These are phyloP conservation scores for Astreopora myriophthalma DNA, from an alignment of 64 coral and sea anemone genomes.

Conservation along the genomic window DNA sequence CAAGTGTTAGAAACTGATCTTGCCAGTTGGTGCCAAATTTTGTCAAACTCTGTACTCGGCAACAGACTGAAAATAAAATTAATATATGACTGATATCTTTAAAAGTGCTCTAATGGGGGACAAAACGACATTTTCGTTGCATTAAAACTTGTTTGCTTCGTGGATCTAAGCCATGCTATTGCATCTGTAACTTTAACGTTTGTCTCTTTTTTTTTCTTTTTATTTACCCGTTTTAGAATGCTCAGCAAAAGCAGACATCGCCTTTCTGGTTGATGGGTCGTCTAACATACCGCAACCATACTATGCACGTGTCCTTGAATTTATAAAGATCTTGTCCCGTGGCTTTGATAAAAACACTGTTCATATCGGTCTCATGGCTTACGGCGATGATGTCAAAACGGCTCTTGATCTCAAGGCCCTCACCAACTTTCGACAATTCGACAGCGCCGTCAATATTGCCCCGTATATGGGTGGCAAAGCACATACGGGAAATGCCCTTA, in stretches of 20 bases:
- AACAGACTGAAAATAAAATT: too few species aligned
- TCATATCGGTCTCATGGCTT: slow-evolving; percentile 59
- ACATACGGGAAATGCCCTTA: slow-evolving; percentile 55
- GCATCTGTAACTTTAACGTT: too few species aligned
- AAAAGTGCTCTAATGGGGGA: too few species aligned
- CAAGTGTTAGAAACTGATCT: too few species aligned
- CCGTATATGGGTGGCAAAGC: slow-evolving; percentile 65
- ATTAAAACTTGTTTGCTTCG: too few species aligned
- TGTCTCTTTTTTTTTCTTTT: too few species aligned
- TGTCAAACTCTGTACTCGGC: too few species aligned
- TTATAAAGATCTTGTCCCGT: slow-evolving; percentile 51
- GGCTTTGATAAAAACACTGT: slow-evolving; percentile 42
- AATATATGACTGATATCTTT: too few species aligned
- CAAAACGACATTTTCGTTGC: too few species aligned
- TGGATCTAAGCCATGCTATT: too few species aligned
- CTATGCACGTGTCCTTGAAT: slow-evolving; percentile 66
- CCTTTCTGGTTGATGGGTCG: slow-evolving; percentile 72
- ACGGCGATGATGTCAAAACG: slow-evolving; percentile 50
- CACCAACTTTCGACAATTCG: slow-evolving; percentile 1
- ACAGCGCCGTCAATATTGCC: slow-evolving; percentile 42
- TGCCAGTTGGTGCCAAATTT: too few species aligned
- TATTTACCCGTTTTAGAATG: slow-evolving; percentile 29
- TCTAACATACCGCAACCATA: slow-evolving; percentile 65
- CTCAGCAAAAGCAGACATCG: slow-evolving; percentile 60
- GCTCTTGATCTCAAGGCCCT: slow-evolving; percentile 42